Percentiles rank a stretch among this genome's conserved stretches.
These are phyloP conservation scores for Apus apus DNA, from an alignment of 2,113 vertebrate species.

Conservation along the genomic window DNA sequence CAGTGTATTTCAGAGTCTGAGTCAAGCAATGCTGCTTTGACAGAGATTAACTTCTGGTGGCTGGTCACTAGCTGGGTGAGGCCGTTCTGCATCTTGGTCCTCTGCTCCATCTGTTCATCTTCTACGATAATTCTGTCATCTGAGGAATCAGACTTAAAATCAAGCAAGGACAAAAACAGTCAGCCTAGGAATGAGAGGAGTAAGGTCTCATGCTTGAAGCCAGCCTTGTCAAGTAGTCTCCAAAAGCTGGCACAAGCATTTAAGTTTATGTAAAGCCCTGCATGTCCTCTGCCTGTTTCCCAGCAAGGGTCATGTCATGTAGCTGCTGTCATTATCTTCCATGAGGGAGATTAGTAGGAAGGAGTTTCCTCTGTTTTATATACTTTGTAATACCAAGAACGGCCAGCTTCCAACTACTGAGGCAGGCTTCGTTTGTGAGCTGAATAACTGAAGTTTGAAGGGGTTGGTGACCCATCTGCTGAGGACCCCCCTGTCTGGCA, in stretches of 20 bases:
- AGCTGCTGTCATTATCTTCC: not conserved
- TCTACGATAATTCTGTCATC: not conserved
- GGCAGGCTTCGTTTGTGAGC: not conserved
- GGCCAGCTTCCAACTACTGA: not conserved
- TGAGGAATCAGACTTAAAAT: not conserved
- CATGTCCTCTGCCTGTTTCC: not conserved
- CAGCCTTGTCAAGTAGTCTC: not conserved
- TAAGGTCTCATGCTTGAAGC: not conserved
- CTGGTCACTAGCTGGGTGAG: not conserved
- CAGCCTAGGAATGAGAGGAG: not conserved
- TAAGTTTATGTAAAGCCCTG: not conserved
- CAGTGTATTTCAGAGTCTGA: not conserved
- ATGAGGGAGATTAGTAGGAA: not conserved
- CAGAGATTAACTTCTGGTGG: not conserved
- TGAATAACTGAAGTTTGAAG: not conserved
- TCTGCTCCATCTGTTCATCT: not conserved
- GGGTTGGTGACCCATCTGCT: not conserved
- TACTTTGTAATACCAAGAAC: not conserved
- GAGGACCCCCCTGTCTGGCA: not conserved
- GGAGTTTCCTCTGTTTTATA: not conserved
- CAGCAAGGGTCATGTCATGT: not conserved
- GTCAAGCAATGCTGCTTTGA: slow-evolving; percentile 10
- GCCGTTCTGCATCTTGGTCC: not conserved
- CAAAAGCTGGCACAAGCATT: not conserved
- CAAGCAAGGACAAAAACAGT: not conserved